A percentile compares a stretch with the other conserved stretches of the same genome.
phyloP scores from a whole-genome alignment of 2,797 vertebrate species.

The Podarcis siculus region DNA sequence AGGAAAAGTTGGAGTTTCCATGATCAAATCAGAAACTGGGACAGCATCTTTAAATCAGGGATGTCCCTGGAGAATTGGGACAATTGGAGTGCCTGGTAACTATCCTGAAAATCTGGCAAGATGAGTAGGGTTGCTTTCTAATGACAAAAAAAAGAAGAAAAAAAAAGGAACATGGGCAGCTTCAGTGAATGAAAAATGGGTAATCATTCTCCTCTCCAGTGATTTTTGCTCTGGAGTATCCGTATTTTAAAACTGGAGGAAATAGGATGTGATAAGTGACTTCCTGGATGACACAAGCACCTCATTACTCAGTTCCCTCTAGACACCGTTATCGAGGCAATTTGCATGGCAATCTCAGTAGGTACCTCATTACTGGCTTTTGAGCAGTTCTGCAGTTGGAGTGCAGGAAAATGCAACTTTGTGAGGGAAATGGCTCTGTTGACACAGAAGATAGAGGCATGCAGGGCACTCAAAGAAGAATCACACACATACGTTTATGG shows the following conservation, averaged over 20 bases:
- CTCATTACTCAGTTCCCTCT: neutral
- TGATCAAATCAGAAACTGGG: no score
- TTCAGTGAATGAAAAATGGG: neutral
- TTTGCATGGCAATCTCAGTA: neutral
- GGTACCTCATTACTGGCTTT: neutral
- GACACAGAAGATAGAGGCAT: no score
- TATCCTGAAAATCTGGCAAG: slow-evolving; percentile 1
- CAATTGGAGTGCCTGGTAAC: no score
- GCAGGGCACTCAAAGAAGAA: neutral
- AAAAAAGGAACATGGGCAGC: neutral
- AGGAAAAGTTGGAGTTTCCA: no score
- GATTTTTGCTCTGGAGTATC: slow-evolving; percentile 31
- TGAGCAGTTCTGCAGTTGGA: neutral
- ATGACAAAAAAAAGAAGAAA: neutral
- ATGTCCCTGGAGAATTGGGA: no score
- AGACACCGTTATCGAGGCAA: neutral
- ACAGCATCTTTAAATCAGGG: no score
- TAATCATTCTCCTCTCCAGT: slow-evolving; percentile 23
- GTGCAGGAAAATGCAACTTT: neutral
- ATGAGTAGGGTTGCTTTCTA: neutral
- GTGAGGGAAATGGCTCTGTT: neutral
- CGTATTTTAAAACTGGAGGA: slow-evolving; percentile 26
- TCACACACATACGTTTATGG: neutral
- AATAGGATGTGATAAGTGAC: neutral
- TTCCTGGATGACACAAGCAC: slow-evolving; percentile 26